Evolutionary conservation across 2,113 vertebrate species (phyloP).

Genomic region (Varanus salvator): DNA sequence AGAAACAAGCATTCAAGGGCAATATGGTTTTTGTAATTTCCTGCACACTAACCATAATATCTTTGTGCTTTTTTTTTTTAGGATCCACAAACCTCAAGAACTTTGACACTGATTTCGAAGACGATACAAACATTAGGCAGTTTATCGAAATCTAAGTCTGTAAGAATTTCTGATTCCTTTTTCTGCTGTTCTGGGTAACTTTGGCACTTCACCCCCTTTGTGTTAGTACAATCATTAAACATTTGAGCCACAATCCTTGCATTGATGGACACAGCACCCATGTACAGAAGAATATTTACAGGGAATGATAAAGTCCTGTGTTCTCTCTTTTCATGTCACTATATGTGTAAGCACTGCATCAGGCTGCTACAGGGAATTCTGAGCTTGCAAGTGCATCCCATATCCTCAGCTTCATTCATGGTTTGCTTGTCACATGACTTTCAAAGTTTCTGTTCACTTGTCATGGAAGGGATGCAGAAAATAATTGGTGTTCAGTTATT

Average conservation of each 20-base stretch:
- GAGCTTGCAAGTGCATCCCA: not conserved
- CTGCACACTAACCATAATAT: not conserved
- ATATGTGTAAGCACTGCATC: not conserved
- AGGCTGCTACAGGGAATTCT: not conserved
- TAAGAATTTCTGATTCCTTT: constrained; percentile 75
- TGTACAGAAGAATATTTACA: not conserved
- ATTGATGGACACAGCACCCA: not conserved
- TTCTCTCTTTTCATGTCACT: not conserved
- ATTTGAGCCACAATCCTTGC: not conserved
- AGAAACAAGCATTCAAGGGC: not conserved
- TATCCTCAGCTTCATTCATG: not conserved
- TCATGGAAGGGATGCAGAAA: not conserved
- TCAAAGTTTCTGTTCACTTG: not conserved
- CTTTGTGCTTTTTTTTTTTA: constrained; percentile 59
- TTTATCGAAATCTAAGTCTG: constrained; percentile 97
- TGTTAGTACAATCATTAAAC: not conserved
- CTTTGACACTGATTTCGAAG: constrained; percentile 97
- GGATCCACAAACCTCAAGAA: constrained; percentile 95
- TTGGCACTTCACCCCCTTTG: constrained; percentile 21
- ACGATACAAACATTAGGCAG: constrained; percentile 98
- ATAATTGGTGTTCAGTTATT: not conserved
- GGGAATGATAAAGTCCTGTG: not conserved
- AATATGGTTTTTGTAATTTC: not conserved
- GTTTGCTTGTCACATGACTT: not conserved
- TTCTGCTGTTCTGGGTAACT: constrained; percentile 37